These are phyloP conservation scores for Lophotis ruficrista DNA, from an alignment of 2,113 vertebrate species.

Conservation along the genomic window DNA sequence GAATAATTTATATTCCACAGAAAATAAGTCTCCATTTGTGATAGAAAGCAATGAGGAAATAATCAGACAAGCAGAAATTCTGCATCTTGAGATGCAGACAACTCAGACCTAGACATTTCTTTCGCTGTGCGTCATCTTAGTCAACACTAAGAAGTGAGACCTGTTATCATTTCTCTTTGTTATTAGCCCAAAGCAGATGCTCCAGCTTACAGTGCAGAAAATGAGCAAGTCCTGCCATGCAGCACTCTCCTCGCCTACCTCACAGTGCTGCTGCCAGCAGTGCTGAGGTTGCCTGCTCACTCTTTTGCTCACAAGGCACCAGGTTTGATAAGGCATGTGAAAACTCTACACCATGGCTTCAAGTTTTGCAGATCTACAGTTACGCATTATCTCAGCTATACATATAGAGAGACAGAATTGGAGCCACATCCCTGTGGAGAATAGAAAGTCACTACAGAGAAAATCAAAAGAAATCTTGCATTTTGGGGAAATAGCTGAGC, in stretches of 20 bases:
- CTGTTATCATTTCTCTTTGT: neutral
- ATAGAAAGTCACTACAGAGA: neutral
- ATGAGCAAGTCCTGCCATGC: neutral
- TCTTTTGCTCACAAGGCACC: neutral
- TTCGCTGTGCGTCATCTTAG: neutral
- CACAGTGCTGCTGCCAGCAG: neutral
- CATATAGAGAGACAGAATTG: neutral
- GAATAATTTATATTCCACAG: neutral
- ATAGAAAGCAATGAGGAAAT: neutral
- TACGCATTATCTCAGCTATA: neutral
- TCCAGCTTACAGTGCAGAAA: neutral
- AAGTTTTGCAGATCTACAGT: neutral
- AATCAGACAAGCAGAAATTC: neutral
- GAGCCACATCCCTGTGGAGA: neutral
- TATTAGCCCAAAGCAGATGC: neutral
- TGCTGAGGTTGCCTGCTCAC: neutral
- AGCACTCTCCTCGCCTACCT: neutral
- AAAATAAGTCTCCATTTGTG: neutral
- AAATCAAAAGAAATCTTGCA: neutral
- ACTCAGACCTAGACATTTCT: neutral
- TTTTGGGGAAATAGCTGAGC: neutral
- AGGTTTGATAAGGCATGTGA: neutral
- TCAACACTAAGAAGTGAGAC: neutral
- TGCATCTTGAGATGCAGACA: neutral
- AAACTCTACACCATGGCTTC: neutral